A percentile compares a stretch with the other conserved stretches of the same genome.
phyloP scores from a whole-genome alignment of 2,888 invertebrate genomes.

The Epistrophe eligans region DNA sequence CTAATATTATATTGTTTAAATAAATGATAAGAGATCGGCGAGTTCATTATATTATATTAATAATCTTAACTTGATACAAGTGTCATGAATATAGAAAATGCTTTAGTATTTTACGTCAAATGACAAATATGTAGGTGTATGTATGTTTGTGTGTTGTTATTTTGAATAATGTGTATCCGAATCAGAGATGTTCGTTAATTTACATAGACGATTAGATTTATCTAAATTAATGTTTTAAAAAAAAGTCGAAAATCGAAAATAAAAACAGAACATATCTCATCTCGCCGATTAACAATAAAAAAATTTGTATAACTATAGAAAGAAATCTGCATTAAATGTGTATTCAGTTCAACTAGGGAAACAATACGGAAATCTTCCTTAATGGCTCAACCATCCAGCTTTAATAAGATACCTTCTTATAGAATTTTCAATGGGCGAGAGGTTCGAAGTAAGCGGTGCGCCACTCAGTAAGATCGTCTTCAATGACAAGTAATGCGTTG shows the following conservation, averaged over 20 bases:
- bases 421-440: slow-evolving; percentile 82
- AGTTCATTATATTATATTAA: slow-evolving; percentile 40
- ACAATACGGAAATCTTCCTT: slow-evolving; percentile 19
- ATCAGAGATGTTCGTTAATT: slow-evolving; percentile 11
- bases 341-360: slow-evolving; percentile 41
- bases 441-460: slow-evolving; percentile 79
- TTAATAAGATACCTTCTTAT: slow-evolving; percentile 84
- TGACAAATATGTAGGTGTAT: slow-evolving; percentile 13
- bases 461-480: slow-evolving; percentile 91
- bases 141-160: not conserved
- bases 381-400: slow-evolving; percentile 84
- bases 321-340: slow-evolving; percentile 5
- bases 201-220: slow-evolving; percentile 18
- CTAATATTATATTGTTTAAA: slow-evolving; percentile 52
- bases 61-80: slow-evolving; percentile 68
- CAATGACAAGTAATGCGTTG: slow-evolving; percentile 94
- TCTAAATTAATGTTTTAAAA: slow-evolving; percentile 26
- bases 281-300: slow-evolving; percentile 69
- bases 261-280: slow-evolving; percentile 24
- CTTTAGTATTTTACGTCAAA: slow-evolving; percentile 33
- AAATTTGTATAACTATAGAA: slow-evolving; percentile 3
- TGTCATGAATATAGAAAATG: slow-evolving; percentile 62
- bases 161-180: slow-evolving; percentile 12
- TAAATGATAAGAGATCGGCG: slow-evolving; percentile 70
- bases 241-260: not conserved